A percentile compares a stretch with the other conserved stretches of the same genome.
Conservation (phyloP, 2,113 vertebrate genomes). For the Dendrocopos noguchii region DNA sequence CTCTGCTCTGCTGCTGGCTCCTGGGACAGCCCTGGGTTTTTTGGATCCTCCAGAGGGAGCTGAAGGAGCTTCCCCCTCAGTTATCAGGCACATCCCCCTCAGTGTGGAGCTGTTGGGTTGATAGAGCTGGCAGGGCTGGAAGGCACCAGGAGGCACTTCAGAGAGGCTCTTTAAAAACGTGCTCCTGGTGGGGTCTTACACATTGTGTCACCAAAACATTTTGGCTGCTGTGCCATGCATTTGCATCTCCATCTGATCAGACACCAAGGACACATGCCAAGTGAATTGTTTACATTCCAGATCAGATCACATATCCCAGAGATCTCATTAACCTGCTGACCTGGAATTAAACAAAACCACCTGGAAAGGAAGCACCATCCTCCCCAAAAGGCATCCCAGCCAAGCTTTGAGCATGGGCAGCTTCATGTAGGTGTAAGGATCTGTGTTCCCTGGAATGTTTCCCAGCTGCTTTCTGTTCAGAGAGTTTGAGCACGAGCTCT, state of each 20-base stretch:
- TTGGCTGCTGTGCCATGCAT: slow-evolving; percentile 12
- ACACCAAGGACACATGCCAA: slow-evolving; percentile 38
- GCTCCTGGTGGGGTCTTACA: slow-evolving; percentile 25
- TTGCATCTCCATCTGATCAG: slow-evolving; percentile 67
- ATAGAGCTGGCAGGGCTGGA: slow-evolving; percentile 2
- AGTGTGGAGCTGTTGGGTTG: neutral
- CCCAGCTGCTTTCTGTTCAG: neutral
- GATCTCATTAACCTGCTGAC: slow-evolving; percentile 65
- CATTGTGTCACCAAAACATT: slow-evolving; percentile 54
- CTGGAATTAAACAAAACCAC: slow-evolving; percentile 57
- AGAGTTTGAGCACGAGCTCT: neutral
- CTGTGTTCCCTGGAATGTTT: neutral
- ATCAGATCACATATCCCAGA: slow-evolving; percentile 33
- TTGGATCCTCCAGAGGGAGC: neutral
- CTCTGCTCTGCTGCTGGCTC: accelerated
- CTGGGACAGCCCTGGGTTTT: neutral
- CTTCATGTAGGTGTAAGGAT: neutral
- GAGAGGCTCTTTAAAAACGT: neutral
- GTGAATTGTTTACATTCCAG: slow-evolving; percentile 46
- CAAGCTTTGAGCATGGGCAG: neutral
- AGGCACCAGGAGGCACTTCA: slow-evolving; percentile 7
- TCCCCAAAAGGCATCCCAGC: neutral
- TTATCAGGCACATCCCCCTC: neutral
- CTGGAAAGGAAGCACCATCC: neutral
- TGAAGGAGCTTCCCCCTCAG: neutral